Base-by-base conservation (phyloP, 1,140 invertebrate genomes). In the Coenobita brevimanus region DNA sequence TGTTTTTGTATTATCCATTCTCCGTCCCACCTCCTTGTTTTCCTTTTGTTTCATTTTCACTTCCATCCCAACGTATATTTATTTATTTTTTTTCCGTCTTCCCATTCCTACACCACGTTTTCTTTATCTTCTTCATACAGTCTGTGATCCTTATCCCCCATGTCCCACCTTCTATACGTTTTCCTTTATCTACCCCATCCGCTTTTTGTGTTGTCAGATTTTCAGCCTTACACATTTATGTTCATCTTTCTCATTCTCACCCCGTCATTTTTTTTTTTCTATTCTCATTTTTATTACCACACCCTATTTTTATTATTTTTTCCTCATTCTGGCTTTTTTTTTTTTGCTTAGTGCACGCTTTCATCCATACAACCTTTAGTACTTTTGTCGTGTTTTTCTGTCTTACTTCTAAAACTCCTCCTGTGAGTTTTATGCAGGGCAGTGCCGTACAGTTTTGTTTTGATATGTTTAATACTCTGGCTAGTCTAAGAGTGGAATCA, bases 191-290 rank as follows among this genome's bases (percentile, higher is more conserved):
- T 54, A 1, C 13, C 50, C 46, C 62, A 43, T 27, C 69, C 27
- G 21, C 36, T 69, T 24, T 46, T n/a, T 38, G 0, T 30, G 3
- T 46, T 41, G 24, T 8, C 24, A 24, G 27, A 21, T 27, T 60
- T 46, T 46, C 38, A 60, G 21, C 2, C 30, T 27, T 3, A 15
- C 36, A 15, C 30, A 4, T 60, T 38, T 13, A 21, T 54, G 4
- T 60, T 30, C 33, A 15, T n/a, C 33, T 54, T 17, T 15, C 24
- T 13, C 50, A 17, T 36, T 60, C 79, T 64, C 79, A 30, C 57
- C 64, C 60, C 36, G 33, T 69, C 36, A 43, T 38, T 67, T 24
- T 69, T 62, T 82, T 46, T 3, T 67, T 46, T 43, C 62, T 67
- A 13, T 21, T 60, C 41, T 46, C n/a, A 24, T 82, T n/a, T 67